phyloP scores from a whole-genome alignment of 2,113 vertebrate species.

The Hystrix cristata region DNA sequence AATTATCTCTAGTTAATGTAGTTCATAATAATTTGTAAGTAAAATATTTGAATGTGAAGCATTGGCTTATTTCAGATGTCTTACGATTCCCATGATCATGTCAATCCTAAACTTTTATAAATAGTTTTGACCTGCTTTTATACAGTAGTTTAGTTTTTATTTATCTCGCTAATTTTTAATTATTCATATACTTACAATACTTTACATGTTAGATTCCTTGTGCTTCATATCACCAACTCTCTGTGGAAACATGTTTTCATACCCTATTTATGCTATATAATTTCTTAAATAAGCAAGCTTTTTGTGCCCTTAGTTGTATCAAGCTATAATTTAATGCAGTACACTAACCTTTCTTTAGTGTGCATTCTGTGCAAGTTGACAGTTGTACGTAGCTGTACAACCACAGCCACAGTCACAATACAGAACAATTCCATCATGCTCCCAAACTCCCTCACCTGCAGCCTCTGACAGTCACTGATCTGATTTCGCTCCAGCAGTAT shows the following conservation, averaged over 20 bases:
- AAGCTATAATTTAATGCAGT: constrained; percentile 5
- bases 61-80: constrained; percentile 18
- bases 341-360: not conserved
- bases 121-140: not conserved
- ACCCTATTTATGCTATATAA: not conserved
- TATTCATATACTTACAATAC: not conserved
- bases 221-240: not conserved
- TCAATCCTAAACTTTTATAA: not conserved
- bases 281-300: constrained; percentile 46
- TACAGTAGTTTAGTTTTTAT: not conserved
- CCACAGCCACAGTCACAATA: not conserved
- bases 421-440: not conserved
- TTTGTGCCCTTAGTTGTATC: not conserved
- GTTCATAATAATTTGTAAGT: constrained; percentile 25
- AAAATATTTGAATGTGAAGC: not conserved
- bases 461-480: not conserved
- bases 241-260: not conserved
- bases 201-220: not conserved
- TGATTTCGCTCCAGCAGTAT: not conserved
- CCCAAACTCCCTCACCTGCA: not conserved
- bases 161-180: constrained; percentile 8
- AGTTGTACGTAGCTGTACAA: not conserved
- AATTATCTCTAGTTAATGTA: not conserved
- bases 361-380: not conserved
- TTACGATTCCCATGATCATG: not conserved